These are phyloP conservation scores for Rhyacichthys aspro DNA, from an alignment of 2,797 vertebrate genomes.

Conservation along the genomic window DNA sequence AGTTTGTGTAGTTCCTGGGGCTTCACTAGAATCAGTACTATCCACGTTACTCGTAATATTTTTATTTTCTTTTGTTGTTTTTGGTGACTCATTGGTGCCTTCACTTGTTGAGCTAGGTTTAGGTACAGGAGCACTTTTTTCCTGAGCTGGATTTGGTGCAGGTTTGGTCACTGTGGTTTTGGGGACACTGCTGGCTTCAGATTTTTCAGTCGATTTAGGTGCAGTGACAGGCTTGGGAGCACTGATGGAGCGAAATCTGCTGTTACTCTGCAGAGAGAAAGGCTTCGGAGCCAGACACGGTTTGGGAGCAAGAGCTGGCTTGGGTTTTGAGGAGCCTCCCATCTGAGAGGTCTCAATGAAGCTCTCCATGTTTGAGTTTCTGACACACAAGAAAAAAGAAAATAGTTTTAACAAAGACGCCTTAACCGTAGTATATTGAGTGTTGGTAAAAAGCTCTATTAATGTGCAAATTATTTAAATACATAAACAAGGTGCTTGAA, in stretches of 20 bases:
- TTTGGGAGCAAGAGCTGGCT: constrained; percentile 67
- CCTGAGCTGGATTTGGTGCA: not conserved
- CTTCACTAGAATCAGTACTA: constrained; percentile 3
- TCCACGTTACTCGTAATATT: constrained; percentile 11
- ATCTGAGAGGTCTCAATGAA: constrained; percentile 46
- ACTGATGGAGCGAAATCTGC: constrained; percentile 60
- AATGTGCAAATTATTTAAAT: too few species aligned
- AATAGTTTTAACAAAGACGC: constrained; percentile 20
- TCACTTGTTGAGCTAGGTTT: constrained; percentile 31
- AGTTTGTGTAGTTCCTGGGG: constrained; percentile 12
- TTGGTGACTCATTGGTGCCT: constrained; percentile 20
- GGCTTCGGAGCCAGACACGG: constrained; percentile 86
- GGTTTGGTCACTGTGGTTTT: constrained; percentile 4
- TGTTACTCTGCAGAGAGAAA: constrained; percentile 81
- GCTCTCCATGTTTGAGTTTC: constrained; percentile 66
- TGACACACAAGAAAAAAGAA: constrained; percentile 30
- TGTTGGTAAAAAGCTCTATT: too few species aligned
- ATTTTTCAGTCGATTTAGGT: constrained; percentile 16
- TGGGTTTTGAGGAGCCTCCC: constrained; percentile 45
- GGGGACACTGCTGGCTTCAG: constrained; percentile 4
- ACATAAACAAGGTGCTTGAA: too few species aligned
- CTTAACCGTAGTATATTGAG: too few species aligned
- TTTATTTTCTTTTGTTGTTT: constrained; percentile 31
- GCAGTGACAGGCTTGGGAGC: constrained; percentile 48
- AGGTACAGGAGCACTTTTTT: constrained; percentile 17